Conservation (phyloP, 2,888 invertebrate genomes). For the Nephrotoma appendiculata region DNA sequence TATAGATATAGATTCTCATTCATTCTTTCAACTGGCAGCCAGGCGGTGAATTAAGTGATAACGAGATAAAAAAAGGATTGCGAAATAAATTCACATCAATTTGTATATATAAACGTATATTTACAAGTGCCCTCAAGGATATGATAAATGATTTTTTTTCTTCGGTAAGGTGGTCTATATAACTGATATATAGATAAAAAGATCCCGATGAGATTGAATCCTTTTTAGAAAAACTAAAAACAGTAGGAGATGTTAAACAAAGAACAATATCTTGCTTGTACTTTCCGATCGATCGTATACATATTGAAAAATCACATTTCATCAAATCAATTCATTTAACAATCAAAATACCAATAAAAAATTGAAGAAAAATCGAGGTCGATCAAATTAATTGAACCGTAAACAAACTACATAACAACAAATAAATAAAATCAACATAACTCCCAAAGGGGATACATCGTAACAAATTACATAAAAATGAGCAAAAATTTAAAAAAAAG, state of each 20-base stretch:
- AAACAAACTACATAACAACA: background rate
- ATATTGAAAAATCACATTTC: background rate
- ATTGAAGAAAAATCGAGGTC: background rate
- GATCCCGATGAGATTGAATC: background rate
- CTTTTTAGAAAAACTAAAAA: background rate
- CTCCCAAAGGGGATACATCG: background rate
- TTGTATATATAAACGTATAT: background rate
- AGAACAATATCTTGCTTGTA: background rate
- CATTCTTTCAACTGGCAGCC: background rate
- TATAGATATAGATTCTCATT: background rate
- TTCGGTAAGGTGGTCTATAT: background rate
- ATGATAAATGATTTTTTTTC: background rate
- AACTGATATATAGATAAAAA: background rate
- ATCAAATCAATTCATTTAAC: background rate
- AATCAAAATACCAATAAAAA: background rate
- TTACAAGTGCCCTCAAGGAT: background rate
- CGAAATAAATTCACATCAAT: background rate
- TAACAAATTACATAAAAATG: background rate
- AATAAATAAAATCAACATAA: background rate
- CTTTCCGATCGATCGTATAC: background rate
- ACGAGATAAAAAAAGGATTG: background rate
- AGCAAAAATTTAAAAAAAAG: background rate
- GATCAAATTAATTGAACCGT: background rate
- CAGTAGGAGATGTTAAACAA: background rate
- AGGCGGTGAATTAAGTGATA: background rate